phyloP scores from a whole-genome alignment of 2,797 vertebrate species.

The Otolemur crassicaudatus region DNA sequence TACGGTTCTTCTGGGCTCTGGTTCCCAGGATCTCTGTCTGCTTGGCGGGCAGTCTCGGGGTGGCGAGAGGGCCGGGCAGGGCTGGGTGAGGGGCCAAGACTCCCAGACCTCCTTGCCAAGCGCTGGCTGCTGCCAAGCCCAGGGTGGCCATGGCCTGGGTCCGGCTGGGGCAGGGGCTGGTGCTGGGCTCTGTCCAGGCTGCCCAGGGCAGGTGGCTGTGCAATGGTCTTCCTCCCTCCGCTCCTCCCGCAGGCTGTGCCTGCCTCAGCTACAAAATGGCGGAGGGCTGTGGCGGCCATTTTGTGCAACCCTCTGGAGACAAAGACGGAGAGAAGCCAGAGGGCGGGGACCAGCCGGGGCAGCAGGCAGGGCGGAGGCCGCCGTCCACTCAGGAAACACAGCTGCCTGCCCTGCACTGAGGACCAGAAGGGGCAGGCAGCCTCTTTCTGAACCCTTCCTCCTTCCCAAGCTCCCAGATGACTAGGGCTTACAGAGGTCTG shows the following conservation, averaged over 20 bases:
- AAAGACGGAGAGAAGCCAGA: background rate
- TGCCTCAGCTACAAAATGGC: conserved; percentile 86
- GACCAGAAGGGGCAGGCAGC: background rate
- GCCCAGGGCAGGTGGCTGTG: conserved; percentile 87
- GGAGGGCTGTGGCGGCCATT: conserved; percentile 84
- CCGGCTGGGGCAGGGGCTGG: conserved; percentile 84
- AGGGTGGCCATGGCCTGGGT: conserved; percentile 91
- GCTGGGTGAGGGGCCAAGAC: conserved; percentile 71
- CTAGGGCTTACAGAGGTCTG: accelerated
- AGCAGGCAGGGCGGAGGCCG: background rate
- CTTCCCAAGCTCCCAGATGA: accelerated
- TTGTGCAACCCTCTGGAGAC: conserved; percentile 71
- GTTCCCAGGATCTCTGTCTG: conserved; percentile 66
- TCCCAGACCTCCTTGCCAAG: conserved; percentile 83
- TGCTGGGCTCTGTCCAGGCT: conserved; percentile 84
- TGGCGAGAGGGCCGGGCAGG: conserved; percentile 68
- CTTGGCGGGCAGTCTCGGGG: background rate
- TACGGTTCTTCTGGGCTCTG: background rate
- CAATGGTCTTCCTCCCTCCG: conserved; percentile 85
- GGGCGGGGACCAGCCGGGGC: background rate
- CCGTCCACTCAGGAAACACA: background rate
- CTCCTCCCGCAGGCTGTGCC: background rate
- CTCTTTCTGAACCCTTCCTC: background rate
- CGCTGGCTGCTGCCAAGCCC: conserved; percentile 85
- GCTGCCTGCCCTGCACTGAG: background rate